These are phyloP conservation scores for Tipula lateralis DNA, from an alignment of 2,888 invertebrate species.

Conservation along the genomic window DNA sequence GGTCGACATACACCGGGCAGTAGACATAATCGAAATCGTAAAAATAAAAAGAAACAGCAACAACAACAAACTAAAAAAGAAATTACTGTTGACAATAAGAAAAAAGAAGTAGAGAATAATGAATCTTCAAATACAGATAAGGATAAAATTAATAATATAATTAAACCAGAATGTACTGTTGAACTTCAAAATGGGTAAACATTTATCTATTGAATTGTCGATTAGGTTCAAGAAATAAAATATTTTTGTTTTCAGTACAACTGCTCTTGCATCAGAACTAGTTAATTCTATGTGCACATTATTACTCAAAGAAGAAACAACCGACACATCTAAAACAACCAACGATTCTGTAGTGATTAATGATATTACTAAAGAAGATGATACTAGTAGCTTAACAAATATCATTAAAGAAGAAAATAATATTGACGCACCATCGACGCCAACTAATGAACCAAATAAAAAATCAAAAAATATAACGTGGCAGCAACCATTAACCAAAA, in stretches of 20 bases:
- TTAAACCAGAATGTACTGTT: conserved; percentile 32
- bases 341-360: not conserved
- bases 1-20: conserved; percentile 35
- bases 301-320: conserved; percentile 35
- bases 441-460: conserved; percentile 25
- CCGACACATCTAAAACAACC: not conserved
- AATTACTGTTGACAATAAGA: conserved; percentile 30
- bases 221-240: not conserved
- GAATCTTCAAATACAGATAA: conserved; percentile 20
- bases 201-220: not conserved
- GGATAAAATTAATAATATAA: not conserved
- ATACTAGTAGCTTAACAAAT: not conserved
- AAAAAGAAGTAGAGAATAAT: conserved; percentile 28
- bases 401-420: not conserved
- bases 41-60: conserved; percentile 32
- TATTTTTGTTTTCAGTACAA: conserved; percentile 34
- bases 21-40: conserved; percentile 35
- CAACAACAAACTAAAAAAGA: conserved; percentile 28
- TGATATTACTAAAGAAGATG: not conserved
- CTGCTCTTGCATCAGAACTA: conserved; percentile 37
- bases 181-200: conserved; percentile 38
- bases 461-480: conserved; percentile 27
- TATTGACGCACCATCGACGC: not conserved
- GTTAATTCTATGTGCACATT: conserved; percentile 38
- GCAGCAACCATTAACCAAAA: not conserved